Conservation (phyloP, 2,113 vertebrate genomes). For the cattle (Bos taurus) region ARS-UCD2.0 NC_037338.1:50487501-50488000, state of each 20-base stretch:
- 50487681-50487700: background rate
- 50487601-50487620: background rate
- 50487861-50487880: background rate
- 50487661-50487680: background rate
- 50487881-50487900: background rate
- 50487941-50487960: background rate
- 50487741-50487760: background rate
- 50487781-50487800: background rate
- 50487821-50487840: background rate
- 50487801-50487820: background rate
- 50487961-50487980: background rate
- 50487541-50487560: background rate
- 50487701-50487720: background rate
- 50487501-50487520: background rate
- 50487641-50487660: background rate
- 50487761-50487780: background rate
- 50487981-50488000: background rate
- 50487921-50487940: background rate
- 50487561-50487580: background rate
- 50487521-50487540: background rate
- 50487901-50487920: background rate
- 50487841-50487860: background rate
- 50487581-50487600: background rate
- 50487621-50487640: background rate
- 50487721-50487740: background rate